Percentiles rank a stretch among this genome's conserved stretches.
phyloP scores from a whole-genome alignment of 2,888 invertebrate genomes.

The Orthonychiurus folsomi region DNA sequence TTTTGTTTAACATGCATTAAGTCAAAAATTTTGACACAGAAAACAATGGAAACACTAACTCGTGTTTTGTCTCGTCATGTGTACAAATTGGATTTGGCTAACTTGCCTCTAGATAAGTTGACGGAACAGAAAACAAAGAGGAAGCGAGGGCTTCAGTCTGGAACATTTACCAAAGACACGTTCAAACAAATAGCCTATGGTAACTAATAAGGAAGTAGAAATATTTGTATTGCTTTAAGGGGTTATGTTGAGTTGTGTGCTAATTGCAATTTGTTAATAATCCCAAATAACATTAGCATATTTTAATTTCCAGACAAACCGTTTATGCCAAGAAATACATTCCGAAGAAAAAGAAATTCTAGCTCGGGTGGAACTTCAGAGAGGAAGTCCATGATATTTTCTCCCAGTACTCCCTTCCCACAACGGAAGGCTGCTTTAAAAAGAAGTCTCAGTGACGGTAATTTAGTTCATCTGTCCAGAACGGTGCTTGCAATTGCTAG shows the following conservation, averaged over 20 bases:
- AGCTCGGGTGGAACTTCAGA: slow-evolving; percentile 40
- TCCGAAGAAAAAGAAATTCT: slow-evolving; percentile 32
- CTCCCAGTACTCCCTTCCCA: slow-evolving; percentile 22
- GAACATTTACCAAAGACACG: slow-evolving; percentile 6
- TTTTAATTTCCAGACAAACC: too few relatives aligned
- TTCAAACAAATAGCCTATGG: slow-evolving; percentile 3
- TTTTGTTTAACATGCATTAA: neutral
- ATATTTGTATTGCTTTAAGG: too few relatives aligned
- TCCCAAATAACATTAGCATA: too few relatives aligned
- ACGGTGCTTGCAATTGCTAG: slow-evolving; percentile 15
- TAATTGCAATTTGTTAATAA: slow-evolving; percentile 2
- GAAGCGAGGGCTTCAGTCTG: slow-evolving; percentile 46
- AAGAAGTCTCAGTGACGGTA: slow-evolving; percentile 41
- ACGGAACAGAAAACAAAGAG: slow-evolving; percentile 69
- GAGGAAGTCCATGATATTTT: slow-evolving; percentile 31
- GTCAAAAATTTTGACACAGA: slow-evolving; percentile 49
- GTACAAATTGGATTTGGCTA: slow-evolving; percentile 83
- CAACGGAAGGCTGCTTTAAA: slow-evolving; percentile 25
- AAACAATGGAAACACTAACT: slow-evolving; percentile 94
- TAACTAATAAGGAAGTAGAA: too few relatives aligned
- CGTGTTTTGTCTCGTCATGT: slow-evolving; percentile 90
- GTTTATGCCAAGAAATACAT: slow-evolving; percentile 9
- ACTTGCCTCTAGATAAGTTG: slow-evolving; percentile 68
- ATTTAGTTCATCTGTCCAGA: slow-evolving; percentile 20
- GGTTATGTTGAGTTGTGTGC: neutral